These are phyloP conservation scores for Toxonevra muliebris DNA, from an alignment of 2,888 invertebrate species.

Conservation along the genomic window DNA sequence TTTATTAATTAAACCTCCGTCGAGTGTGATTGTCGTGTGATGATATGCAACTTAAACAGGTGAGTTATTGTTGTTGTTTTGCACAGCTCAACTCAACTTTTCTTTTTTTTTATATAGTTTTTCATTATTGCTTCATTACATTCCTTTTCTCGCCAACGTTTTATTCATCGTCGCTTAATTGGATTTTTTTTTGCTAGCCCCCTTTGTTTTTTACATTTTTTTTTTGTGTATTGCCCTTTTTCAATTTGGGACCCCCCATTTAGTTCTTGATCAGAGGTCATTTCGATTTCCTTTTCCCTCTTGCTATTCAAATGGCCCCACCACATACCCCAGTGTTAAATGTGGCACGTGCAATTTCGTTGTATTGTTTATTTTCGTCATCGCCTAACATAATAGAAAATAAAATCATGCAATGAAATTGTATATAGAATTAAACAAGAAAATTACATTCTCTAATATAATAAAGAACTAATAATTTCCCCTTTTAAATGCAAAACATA, in stretches of 20 bases:
- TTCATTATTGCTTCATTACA: slow-evolving; percentile 2
- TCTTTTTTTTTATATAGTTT: slow-evolving; percentile 10
- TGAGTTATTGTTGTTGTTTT: slow-evolving; percentile 43
- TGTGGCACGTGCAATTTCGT: no score
- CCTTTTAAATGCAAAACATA: no score
- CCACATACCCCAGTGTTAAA: no score
- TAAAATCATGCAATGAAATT: no score
- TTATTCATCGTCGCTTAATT: not conserved
- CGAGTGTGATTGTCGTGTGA: slow-evolving; percentile 62
- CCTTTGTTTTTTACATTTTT: not conserved
- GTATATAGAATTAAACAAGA: no score
- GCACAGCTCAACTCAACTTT: no score
- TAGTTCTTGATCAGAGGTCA: not conserved
- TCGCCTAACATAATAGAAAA: no score
- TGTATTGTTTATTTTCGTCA: no score
- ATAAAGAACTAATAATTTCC: no score
- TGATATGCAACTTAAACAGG: slow-evolving; percentile 64
- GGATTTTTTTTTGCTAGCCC: not conserved
- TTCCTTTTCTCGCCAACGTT: not conserved
- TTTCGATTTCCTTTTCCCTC: not conserved
- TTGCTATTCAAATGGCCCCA: no score
- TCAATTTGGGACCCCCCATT: not conserved
- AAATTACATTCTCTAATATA: no score
- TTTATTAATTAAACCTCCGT: slow-evolving; percentile 55
- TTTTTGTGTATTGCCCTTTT: not conserved